These are phyloP conservation scores for Ptychochromis oligacanthus DNA, from an alignment of 2,113 vertebrate species.

Conservation along the genomic window DNA sequence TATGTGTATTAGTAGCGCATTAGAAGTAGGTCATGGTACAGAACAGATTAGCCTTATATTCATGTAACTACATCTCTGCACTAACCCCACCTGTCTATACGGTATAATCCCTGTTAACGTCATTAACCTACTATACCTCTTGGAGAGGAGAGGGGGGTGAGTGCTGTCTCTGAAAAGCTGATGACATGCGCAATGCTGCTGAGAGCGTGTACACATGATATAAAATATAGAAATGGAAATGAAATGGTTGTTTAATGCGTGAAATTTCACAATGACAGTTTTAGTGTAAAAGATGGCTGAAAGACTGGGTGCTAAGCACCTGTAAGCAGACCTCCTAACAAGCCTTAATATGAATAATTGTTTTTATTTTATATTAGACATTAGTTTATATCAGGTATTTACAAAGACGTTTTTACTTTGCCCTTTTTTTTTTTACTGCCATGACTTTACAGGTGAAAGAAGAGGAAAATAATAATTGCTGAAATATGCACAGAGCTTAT, in stretches of 20 bases:
- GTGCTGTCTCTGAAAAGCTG: not conserved
- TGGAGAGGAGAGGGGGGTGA: not conserved
- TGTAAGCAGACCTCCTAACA: not conserved
- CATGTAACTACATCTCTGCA: not conserved
- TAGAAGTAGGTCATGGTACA: constrained; percentile 37
- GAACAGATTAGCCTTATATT: constrained; percentile 55
- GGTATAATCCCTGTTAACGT: constrained; percentile 36
- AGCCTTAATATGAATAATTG: not conserved
- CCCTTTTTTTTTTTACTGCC: not conserved
- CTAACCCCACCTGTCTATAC: not conserved
- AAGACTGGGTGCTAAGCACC: not conserved
- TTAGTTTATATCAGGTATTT: no score
- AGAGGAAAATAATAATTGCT: not conserved
- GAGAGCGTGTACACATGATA: not conserved
- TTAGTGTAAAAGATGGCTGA: not conserved
- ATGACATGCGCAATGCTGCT: not conserved
- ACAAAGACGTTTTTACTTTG: not conserved
- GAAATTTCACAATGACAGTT: not conserved
- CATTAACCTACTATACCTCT: not conserved
- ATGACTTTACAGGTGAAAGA: not conserved
- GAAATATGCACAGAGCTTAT: not conserved
- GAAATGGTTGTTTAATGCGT: not conserved
- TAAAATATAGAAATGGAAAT: not conserved
- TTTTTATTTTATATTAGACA: constrained; percentile 1
- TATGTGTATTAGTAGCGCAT: constrained; percentile 38